Percentiles rank a stretch among this genome's conserved stretches.
These are phyloP conservation scores for Trimorus sp. DNA, from an alignment of 2,888 invertebrate species.

Conservation along the genomic window DNA sequence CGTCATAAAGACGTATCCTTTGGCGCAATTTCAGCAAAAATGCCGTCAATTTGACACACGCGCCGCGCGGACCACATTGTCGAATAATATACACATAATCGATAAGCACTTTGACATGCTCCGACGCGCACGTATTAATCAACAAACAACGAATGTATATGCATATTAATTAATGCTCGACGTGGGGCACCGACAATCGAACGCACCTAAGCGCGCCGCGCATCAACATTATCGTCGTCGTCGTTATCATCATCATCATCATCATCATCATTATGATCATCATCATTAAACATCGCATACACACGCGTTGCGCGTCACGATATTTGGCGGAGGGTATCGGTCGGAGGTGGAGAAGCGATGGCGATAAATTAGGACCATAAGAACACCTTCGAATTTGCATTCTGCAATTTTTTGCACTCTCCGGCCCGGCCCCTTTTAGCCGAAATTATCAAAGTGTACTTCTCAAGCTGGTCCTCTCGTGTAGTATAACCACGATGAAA, in stretches of 20 bases:
- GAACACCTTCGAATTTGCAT: slow-evolving; percentile 1
- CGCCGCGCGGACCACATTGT: slow-evolving; percentile 19
- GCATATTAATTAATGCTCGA: slow-evolving; percentile 52
- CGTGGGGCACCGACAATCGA: slow-evolving; percentile 27
- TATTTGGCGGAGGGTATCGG: slow-evolving; percentile 24
- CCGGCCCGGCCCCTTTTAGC: neutral
- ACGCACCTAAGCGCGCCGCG: slow-evolving; percentile 41
- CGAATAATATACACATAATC: slow-evolving; percentile 23
- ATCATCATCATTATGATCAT: slow-evolving; percentile 4
- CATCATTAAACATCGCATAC: slow-evolving; percentile 17
- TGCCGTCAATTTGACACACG: slow-evolving; percentile 27
- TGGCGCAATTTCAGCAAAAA: slow-evolving; percentile 36
- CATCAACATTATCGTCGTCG: slow-evolving; percentile 45
- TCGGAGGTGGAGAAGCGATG: neutral
- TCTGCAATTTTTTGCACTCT: neutral
- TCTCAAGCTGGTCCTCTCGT: too few species aligned
- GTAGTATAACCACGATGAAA: too few species aligned
- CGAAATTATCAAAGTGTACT: neutral
- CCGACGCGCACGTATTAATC: slow-evolving; percentile 44
- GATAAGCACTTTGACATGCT: slow-evolving; percentile 34
- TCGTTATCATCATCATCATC: neutral
- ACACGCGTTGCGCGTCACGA: slow-evolving; percentile 9
- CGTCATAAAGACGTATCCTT: slow-evolving; percentile 27
- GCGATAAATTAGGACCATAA: slow-evolving; percentile 4
- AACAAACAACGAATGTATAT: slow-evolving; percentile 51